Base-by-base conservation (phyloP, 1,140 invertebrate genomes). In the Rhynchophorus ferrugineus region DNA sequence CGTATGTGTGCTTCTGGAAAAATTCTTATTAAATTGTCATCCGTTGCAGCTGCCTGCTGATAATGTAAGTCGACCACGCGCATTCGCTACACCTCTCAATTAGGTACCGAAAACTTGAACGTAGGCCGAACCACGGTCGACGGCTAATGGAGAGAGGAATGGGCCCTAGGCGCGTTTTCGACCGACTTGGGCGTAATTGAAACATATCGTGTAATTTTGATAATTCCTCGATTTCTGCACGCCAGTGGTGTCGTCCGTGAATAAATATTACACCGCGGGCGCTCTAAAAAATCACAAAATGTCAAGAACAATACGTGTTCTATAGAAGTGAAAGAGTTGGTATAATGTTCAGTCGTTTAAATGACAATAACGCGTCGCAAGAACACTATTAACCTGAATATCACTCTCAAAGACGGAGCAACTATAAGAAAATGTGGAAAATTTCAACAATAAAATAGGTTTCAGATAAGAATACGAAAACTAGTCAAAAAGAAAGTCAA, bases 21-120 rank as follows among this genome's bases (percentile, higher is more conserved):
- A 18, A 41, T 41, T 20, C 2, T 19, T 41, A 41, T 41, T 41
- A 41, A 41, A 41, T 17, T 41, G 38, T 41, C 38, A 41, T 41
- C 16, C 18, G 38, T 9, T 17, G 19, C 38, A 41, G 38, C 38
- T 41, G 38, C 18, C 38, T 41, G 14, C 11, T 6, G 35, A 9
- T 37, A 37, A 37, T 16, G n/a, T 37, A 37, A 41, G 9, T 14
- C 38, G 38, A 41, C 38, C 38, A 41, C 38, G 38, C 38, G 18
- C 20, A 18, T 20, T 14, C 38, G 38, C 18, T 18, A 41, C 38
- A 41, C 38, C 38, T 41, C 38, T 41, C 38, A 41, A 41, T 41
- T 41, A 41, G 18, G 38, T n/a, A 14, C 38, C 14, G 18, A 41
- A 41, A 41, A 17, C 16, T 9, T n/a, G 9, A n/a, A 3, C 14